Evolutionary conservation across 2,888 invertebrate species (phyloP), one percentile per base, ranked within the genome.

Genomic region (Trichogramma evanescens): DNA sequence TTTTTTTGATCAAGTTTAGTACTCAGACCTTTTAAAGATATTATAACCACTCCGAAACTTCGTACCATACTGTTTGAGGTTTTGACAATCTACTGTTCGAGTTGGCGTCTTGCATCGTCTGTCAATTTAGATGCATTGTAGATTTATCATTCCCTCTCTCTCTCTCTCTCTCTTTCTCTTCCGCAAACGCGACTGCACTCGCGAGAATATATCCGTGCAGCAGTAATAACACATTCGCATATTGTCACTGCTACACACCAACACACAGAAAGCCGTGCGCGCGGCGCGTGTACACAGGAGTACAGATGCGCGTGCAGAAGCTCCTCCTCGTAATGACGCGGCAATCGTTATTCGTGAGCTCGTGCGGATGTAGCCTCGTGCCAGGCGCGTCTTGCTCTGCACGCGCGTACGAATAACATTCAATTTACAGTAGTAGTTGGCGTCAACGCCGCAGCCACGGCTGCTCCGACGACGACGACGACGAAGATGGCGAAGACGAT

Each of bases 251-350:
- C 26, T 26, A 26, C 26, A 26, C 26, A 26, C 26, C 26, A 26
- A 26, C 26, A 13, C 13, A 26, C 26, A 26, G 26, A 26, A 26
- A 26, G 26, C 26, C 26, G 3, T 26, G 26, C 26, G 13, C 13
- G 26, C 26, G 3, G 26, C 26, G 26, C 26, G 46, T 2, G 41
- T 51, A 40, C 13, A 26, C 42, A 40, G 58, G 10, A 58, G 49
- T 54, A 59, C 48, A 43, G 44, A 38, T 40, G 45, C 56, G 8
- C 52, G 48, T 26, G 5, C 26, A 58, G 8, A 45, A 26, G 26
- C 38, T 4, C 50, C 40, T 50, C 48, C 60, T 58, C 46, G 56
- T 63, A 63, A 63, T 59, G 63, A 61, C 58, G 59, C 26, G 26
- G 51, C 54, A 50, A 50, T 58, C 63, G 57, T 62, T 56, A 53